A percentile compares a stretch with the other conserved stretches of the same genome.
Evolutionary conservation across 2,888 invertebrate species (phyloP).

Genomic region (Noctua janthina): DNA sequence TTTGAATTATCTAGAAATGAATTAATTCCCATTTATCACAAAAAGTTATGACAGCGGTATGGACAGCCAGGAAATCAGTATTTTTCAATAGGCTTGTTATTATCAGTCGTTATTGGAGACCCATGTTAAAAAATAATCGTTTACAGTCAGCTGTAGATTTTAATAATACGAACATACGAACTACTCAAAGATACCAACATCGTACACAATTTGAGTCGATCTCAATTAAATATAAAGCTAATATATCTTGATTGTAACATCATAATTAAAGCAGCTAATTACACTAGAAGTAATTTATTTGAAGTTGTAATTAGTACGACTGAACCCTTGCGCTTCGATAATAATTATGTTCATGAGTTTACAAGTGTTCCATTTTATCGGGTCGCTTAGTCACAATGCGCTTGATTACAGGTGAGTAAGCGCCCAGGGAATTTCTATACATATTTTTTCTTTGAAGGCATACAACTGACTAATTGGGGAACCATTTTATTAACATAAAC

Average conservation of each 20-base stretch:
- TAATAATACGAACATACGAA: not conserved
- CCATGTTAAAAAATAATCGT: not conserved
- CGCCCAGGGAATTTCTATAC: constrained; percentile 3
- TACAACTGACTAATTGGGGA: constrained; percentile 13
- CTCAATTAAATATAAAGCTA: constrained; percentile 2
- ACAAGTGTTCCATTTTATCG: constrained; percentile 30
- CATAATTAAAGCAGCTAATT: constrained; percentile 44
- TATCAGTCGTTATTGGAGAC: not conserved
- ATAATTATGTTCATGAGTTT: constrained; percentile 36
- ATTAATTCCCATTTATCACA: not conserved
- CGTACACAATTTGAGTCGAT: not conserved
- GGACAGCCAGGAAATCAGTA: not conserved
- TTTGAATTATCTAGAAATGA: not conserved
- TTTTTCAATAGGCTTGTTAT: not conserved
- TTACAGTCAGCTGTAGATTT: not conserved
- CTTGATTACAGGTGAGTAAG: constrained; percentile 10
- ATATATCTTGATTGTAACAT: constrained; percentile 26
- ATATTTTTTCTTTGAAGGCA: constrained; percentile 20
- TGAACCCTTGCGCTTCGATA: constrained; percentile 46
- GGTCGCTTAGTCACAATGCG: constrained; percentile 22
- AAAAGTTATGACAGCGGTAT: not conserved
- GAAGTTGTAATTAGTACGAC: constrained; percentile 50
- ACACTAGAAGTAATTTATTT: constrained; percentile 48
- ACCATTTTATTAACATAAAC: not conserved
- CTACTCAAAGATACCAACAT: not conserved